Evolutionary conservation across 2,888 invertebrate genomes (phyloP).

Genomic region (Gari tellinella): DNA sequence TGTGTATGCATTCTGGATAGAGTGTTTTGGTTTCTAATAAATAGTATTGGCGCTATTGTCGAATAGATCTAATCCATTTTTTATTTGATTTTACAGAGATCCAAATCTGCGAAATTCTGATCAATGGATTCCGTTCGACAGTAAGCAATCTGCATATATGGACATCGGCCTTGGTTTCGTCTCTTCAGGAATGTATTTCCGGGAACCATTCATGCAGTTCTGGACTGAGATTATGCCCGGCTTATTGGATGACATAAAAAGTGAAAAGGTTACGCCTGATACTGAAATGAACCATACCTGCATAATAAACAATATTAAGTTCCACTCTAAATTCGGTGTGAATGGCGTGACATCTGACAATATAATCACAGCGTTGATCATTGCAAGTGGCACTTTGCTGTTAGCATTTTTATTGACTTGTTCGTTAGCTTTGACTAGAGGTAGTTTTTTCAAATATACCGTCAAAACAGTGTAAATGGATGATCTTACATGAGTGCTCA

Average conservation of each 20-base stretch:
- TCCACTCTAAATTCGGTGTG: conserved; percentile 12
- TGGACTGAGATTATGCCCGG: conserved; percentile 42
- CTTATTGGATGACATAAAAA: conserved; percentile 12
- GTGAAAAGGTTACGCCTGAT: neutral
- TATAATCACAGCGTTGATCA: conserved; percentile 20
- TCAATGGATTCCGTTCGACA: too few relatives aligned
- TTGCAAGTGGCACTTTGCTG: conserved; percentile 10
- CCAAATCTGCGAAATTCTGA: too few relatives aligned
- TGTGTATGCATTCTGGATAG: too few relatives aligned
- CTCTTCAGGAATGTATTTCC: conserved; percentile 25
- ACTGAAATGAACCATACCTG: neutral
- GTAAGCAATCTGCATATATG: neutral
- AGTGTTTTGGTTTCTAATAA: too few relatives aligned
- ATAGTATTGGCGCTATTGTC: too few relatives aligned
- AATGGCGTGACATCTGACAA: conserved; percentile 21
- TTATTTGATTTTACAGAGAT: too few relatives aligned
- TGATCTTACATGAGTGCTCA: too few relatives aligned
- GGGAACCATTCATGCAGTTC: conserved; percentile 45
- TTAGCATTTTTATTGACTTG: conserved; percentile 29
- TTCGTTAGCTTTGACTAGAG: conserved; percentile 24
- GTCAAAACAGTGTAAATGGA: conserved; percentile 21
- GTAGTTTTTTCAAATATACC: conserved; percentile 20
- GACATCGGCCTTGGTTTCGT: neutral
- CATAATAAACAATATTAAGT: neutral
- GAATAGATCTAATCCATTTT: too few relatives aligned